Evolutionary conservation across 2,888 invertebrate genomes (phyloP).

Genomic region (Drosophila paranaensis): DNA sequence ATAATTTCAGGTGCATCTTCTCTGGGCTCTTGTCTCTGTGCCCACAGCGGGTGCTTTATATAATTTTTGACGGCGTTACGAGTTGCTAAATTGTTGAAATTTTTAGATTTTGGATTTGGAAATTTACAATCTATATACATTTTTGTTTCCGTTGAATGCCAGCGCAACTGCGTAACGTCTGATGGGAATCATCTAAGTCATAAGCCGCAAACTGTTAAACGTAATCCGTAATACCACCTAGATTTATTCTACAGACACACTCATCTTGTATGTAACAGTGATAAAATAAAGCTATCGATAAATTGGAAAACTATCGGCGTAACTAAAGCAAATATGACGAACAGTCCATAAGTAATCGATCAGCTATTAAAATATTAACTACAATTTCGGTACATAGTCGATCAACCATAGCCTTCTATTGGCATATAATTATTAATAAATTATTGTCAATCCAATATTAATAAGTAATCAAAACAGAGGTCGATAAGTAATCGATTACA

Average conservation of each 20-base stretch:
- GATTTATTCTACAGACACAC: conserved; percentile 49
- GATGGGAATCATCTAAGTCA: conserved; percentile 52
- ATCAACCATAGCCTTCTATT: background rate
- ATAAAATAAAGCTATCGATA: conserved; percentile 13
- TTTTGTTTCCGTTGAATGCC: conserved; percentile 2
- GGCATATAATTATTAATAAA: background rate
- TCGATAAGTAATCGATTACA: background rate
- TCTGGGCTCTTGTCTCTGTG: conserved; percentile 44
- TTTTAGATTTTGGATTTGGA: conserved; percentile 25
- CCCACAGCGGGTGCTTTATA: conserved; percentile 24
- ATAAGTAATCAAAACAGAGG: background rate
- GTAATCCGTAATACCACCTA: conserved; percentile 41
- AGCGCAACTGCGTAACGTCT: conserved; percentile 52
- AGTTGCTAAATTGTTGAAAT: conserved; percentile 35
- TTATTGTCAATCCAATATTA: background rate
- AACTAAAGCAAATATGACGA: background rate
- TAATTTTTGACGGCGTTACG: conserved; percentile 41
- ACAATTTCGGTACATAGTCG: background rate
- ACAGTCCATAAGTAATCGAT: background rate
- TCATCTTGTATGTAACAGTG: conserved; percentile 67
- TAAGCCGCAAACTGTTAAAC: conserved; percentile 25
- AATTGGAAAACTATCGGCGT: background rate
- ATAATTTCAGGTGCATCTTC: conserved; percentile 73
- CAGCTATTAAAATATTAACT: background rate
- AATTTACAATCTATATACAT: conserved; percentile 1